phyloP scores from a whole-genome alignment of 2,888 invertebrate genomes.

The Dryomyza anilis region DNA sequence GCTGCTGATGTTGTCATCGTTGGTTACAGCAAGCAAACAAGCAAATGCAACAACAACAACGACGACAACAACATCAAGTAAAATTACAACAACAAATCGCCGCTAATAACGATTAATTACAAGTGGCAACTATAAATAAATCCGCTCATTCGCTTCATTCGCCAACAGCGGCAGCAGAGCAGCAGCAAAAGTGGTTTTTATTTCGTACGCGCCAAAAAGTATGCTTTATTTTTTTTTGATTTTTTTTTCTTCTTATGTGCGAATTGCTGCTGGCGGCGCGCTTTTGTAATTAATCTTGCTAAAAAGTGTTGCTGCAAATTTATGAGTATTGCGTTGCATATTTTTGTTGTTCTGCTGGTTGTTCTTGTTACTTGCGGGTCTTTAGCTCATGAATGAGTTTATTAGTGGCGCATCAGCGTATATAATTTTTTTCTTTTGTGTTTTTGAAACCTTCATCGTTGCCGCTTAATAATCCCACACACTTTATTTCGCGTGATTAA shows the following conservation, averaged over 20 bases:
- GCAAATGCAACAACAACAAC: background rate
- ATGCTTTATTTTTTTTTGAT: background rate
- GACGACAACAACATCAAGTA: background rate
- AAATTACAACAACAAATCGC: background rate
- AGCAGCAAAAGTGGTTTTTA: background rate
- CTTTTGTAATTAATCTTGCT: slow-evolving; percentile 53
- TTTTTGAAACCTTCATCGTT: background rate
- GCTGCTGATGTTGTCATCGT: background rate
- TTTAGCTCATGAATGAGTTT: slow-evolving; percentile 14
- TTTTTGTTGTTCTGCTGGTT: background rate
- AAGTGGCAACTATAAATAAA: slow-evolving; percentile 22
- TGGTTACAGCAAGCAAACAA: background rate
- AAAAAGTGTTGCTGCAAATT: slow-evolving; percentile 52
- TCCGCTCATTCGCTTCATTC: background rate
- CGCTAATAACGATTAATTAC: slow-evolving; percentile 34
- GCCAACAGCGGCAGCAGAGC: no score
- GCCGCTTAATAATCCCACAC: no score
- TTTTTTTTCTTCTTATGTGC: background rate
- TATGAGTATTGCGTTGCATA: slow-evolving; percentile 40
- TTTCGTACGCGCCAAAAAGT: background rate
- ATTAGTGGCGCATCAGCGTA: background rate
- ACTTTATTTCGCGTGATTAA: slow-evolving; percentile 11
- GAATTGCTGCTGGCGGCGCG: background rate
- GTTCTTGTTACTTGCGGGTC: background rate
- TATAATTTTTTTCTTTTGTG: background rate